Conservation (phyloP, 2,113 vertebrate species). For the Telmatochromis bifrenatus region DNA sequence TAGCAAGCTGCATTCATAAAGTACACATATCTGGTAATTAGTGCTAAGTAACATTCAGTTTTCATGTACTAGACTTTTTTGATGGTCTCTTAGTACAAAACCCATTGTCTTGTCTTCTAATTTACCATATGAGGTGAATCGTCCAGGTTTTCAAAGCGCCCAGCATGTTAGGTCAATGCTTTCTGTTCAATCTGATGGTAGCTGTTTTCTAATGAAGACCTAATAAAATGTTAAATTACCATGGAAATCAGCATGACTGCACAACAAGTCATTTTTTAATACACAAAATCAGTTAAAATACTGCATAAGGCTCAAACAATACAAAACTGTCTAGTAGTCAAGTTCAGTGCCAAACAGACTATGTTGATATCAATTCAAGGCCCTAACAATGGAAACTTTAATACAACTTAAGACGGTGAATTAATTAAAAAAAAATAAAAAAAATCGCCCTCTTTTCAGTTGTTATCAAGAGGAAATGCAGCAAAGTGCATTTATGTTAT, state of each 20-base stretch:
- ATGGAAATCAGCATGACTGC: neutral
- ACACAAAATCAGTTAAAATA: neutral
- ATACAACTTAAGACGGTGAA: neutral
- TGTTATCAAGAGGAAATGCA: neutral
- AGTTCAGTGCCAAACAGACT: neutral
- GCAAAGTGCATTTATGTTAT: neutral
- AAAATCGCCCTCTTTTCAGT: neutral
- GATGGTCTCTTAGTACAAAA: neutral
- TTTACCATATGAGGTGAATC: neutral
- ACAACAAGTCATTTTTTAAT: neutral
- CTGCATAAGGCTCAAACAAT: neutral
- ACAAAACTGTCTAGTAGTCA: neutral
- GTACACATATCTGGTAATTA: neutral
- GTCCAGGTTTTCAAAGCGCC: too few species aligned
- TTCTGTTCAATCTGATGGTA: neutral
- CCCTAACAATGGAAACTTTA: neutral
- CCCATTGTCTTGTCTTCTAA: neutral
- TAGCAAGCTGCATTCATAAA: neutral
- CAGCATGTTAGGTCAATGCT: neutral
- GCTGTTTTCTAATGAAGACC: neutral
- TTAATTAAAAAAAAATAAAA: rapidly evolving
- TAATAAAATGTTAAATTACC: neutral
- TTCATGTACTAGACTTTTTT: neutral
- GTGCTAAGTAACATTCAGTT: neutral
- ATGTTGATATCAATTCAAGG: neutral